Evolutionary conservation across 2,797 vertebrate genomes (phyloP).

Genomic region (Hydrolagus colliei): DNA sequence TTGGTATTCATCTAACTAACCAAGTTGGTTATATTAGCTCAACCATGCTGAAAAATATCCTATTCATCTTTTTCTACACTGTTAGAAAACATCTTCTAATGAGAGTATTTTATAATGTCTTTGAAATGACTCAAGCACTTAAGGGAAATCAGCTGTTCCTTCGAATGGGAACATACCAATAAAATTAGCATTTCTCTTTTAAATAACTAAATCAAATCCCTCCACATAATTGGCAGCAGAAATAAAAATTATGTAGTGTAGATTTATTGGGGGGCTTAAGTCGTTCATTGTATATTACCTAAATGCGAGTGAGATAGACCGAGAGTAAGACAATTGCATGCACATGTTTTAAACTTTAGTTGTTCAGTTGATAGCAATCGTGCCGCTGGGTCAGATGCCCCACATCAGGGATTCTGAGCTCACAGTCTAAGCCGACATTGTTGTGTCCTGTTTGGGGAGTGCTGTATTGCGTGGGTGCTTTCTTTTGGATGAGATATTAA

Average conservation of each 20-base stretch:
- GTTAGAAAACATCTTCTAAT: not conserved
- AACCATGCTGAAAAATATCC: not conserved
- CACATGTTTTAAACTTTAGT: not conserved
- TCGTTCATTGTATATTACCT: not conserved
- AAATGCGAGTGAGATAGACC: not conserved
- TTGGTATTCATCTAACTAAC: not conserved
- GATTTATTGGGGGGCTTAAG: not conserved
- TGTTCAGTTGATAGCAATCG: not conserved
- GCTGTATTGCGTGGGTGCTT: too few relatives aligned
- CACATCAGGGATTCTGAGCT: too few relatives aligned
- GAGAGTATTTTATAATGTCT: not conserved
- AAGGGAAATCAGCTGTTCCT: not conserved
- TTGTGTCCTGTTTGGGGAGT: too few relatives aligned
- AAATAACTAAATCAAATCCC: not conserved
- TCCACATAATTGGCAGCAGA: not conserved
- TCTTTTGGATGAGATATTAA: too few relatives aligned
- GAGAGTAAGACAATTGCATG: not conserved
- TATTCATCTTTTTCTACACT: not conserved
- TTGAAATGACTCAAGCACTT: not conserved
- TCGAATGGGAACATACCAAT: not conserved
- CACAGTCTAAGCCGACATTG: too few relatives aligned
- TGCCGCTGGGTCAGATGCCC: too few relatives aligned
- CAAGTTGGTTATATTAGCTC: not conserved
- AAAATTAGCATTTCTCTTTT: not conserved
- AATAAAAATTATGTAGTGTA: not conserved